phyloP scores from a whole-genome alignment of 2,113 vertebrate species.

The Myiozetetes cayanensis region DNA sequence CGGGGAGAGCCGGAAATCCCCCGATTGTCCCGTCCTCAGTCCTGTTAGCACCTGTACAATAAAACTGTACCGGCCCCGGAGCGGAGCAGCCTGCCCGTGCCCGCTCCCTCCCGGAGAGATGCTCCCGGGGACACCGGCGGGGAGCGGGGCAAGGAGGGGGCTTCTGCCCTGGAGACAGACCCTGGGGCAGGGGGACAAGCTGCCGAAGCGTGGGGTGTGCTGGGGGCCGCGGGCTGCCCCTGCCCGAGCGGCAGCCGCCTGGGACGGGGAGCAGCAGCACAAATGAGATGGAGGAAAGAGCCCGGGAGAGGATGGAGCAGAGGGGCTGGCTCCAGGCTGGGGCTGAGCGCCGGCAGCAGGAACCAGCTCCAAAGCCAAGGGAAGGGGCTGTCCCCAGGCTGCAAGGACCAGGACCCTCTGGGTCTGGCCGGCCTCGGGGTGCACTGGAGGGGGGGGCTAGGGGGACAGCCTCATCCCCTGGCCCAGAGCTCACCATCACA shows the following conservation, averaged over 20 bases:
- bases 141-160: background rate
- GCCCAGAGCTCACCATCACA: slow-evolving; percentile 71
- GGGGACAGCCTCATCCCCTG: background rate
- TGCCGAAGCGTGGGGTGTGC: background rate
- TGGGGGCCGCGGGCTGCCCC: background rate
- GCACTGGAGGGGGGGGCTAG: background rate
- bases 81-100: background rate
- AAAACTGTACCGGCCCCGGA: slow-evolving; percentile 89
- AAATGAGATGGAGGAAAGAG: background rate
- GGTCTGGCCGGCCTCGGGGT: background rate
- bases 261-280: background rate
- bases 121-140: background rate
- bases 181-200: background rate
- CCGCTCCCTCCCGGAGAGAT: background rate
- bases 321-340: background rate
- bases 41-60: slow-evolving; percentile 99
- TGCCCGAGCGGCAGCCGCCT: background rate
- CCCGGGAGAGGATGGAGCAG: background rate
- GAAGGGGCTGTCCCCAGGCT: background rate
- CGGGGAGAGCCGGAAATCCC: slow-evolving; percentile 56
- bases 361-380: background rate
- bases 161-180: background rate
- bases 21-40: slow-evolving; percentile 74
- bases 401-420: accelerated
- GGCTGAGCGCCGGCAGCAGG: background rate